Conservation (phyloP, 2,113 vertebrate species). For the Leucoraja erinaceus region DNA sequence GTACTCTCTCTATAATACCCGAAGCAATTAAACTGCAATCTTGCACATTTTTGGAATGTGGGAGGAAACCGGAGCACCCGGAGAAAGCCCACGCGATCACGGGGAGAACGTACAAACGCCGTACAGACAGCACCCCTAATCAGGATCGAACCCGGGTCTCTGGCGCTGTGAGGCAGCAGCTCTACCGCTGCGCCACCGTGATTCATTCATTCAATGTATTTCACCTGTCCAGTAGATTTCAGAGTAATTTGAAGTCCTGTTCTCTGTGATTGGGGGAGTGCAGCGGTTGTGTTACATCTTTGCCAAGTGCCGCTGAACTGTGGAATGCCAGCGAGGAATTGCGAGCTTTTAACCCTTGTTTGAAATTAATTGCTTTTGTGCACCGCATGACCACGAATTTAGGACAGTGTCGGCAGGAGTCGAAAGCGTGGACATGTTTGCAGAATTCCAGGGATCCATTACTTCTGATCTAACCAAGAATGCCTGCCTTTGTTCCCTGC, state of each 20-base stretch:
- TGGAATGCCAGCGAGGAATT: neutral
- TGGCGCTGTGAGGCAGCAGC: too few species aligned
- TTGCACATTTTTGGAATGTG: too few species aligned
- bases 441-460: slow-evolving; percentile 19
- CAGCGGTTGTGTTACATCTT: neutral
- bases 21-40: too few species aligned
- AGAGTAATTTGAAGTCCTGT: slow-evolving; percentile 14
- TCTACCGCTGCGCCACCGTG: slow-evolving; percentile 39
- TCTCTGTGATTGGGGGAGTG: neutral
- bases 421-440: slow-evolving; percentile 23
- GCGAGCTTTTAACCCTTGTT: neutral
- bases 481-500: neutral
- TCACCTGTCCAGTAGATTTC: neutral
- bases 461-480: neutral
- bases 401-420: neutral
- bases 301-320: neutral
- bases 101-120: too few species aligned
- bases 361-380: neutral
- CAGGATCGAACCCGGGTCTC: too few species aligned
- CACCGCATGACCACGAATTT: neutral
- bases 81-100: too few species aligned
- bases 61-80: too few species aligned
- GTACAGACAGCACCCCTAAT: too few species aligned
- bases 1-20: too few species aligned
- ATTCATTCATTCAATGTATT: slow-evolving; percentile 47